Evolutionary conservation across 2,888 invertebrate species (phyloP), one percentile per base, ranked within the genome.

Genomic region (Caenorhabditis japonica): DNA sequence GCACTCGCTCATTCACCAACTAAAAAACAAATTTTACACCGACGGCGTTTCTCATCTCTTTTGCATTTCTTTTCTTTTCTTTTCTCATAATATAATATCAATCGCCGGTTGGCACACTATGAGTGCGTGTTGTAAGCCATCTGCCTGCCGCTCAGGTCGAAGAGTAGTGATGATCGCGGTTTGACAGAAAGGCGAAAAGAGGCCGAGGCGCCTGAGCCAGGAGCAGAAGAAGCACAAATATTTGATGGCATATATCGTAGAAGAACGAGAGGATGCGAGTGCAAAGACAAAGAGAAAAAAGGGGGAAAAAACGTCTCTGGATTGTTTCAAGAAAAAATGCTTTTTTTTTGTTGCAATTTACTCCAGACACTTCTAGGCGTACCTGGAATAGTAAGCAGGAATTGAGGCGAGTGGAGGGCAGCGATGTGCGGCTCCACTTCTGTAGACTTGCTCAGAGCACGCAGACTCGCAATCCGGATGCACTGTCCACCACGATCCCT

Each of bases 401-500:
- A 74, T 69, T n/a, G 69, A 62, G 8, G 69, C 69, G 33, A 47
- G 56, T 13, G 80, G 80, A 12, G 80, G 80, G 43, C 80, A 80
- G 8, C 76, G 61, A 44, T 80, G 80, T 33, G 58, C 60, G 1
- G 72, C 38, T 38, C 80, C 80, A 21, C 53, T 71, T 25, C 69
- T 59, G 61, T 78, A 78, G 30, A 80, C 80, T 21, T 78, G 77
- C 44, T 75, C 74, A 0, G 75, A 75, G 44, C 80, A 80, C n/a
- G 74, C 73, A 10, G 64, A 53, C 30, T 80, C 80, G 38, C 76
- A 76, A 39, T 79, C 76, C 17, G 81, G 81, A 56, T 81, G 81
- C 23, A 81, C 81, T 10, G 79, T 79, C 81, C 81, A 81, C 81
- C 81, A 81, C 0, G 77, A 77, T 8, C 81, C 81, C 13, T 79